Base-by-base conservation (phyloP, 2,113 vertebrate species). In the Callocephalon fimbriatum region DNA sequence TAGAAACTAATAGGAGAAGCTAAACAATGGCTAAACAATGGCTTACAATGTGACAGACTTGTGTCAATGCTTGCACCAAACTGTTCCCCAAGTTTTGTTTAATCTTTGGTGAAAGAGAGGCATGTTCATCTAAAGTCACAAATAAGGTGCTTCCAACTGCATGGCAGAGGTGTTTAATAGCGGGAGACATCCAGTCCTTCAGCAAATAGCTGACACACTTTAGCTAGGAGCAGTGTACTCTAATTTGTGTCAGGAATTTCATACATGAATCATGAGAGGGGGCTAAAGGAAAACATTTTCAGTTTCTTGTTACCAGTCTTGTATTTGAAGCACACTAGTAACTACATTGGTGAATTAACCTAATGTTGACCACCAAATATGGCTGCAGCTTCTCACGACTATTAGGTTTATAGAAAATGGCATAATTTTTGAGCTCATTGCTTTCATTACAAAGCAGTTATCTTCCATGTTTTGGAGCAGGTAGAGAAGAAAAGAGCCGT, bases 391-490 rank as follows among this genome's bases (percentile, higher is more conserved):
- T 78, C 35, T 77, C 42, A 26, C 2, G 7, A 32, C 70, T 7
- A 1, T n/a, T 26, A 48, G 42, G 37, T 82, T 94, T 54, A 14
- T 54, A 76, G 58, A 68, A 84, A 95, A 76, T 44, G 31, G 16
- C 38, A 70, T 81, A 0, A 14, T 62, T 92, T 93, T 87, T 53
- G 47, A 96, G 59, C 26, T 87, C 76, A 45, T 67, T 91, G 11
- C 40, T 95, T 94, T 88, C 26, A 59, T 72, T 68, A 25, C 73
- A 93, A 91, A 78, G 51, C 73, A 91, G 35, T 66, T 88, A 51
- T 82, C 59, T 67, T 92, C 76, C 75, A 8, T 71, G 35, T 90
- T 95, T 89, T 94, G 78, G 35, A 95, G 78, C 66, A 65, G 27
- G 66, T 77, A 63, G 26, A 67, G 83, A 88, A 95, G 44, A 91